phyloP scores from a whole-genome alignment of 2,797 vertebrate genomes.

The Arremon aurantiirostris region DNA sequence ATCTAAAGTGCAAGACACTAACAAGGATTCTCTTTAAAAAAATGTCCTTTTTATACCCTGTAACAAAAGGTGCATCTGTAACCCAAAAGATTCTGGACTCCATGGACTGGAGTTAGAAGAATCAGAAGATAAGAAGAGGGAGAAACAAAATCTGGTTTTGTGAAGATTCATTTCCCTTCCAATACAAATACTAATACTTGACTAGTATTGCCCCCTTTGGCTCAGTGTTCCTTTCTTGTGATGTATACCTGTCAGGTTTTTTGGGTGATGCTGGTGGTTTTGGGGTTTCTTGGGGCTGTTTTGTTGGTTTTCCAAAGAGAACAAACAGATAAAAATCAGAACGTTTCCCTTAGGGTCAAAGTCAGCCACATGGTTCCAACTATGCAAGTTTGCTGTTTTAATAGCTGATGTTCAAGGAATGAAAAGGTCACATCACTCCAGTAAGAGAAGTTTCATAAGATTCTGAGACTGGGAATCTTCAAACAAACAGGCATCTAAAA shows the following conservation, averaged over 20 bases:
- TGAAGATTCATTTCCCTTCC: neutral
- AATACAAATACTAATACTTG: neutral
- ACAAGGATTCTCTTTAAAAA: neutral
- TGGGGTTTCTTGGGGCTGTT: neutral
- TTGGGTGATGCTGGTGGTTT: neutral
- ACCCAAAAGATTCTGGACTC: neutral
- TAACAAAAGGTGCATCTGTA: neutral
- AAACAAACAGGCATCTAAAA: constrained; percentile 45
- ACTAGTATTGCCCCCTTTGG: neutral
- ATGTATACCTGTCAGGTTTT: neutral
- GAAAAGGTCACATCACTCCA: constrained; percentile 1
- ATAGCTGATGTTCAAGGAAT: neutral
- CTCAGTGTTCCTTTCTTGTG: neutral
- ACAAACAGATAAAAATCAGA: neutral
- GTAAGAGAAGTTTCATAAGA: neutral
- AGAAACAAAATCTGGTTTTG: neutral
- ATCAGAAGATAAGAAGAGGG: neutral
- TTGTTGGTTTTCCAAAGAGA: neutral
- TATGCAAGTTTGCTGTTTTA: neutral
- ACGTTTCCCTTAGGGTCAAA: neutral
- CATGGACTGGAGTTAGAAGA: neutral
- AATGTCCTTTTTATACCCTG: neutral
- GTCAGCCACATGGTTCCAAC: neutral
- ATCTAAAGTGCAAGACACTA: neutral
- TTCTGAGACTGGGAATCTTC: neutral